A percentile compares a stretch with the other conserved stretches of the same genome.
Conservation (phyloP, 2,797 vertebrate genomes). For the Lithobates pipiens region DNA sequence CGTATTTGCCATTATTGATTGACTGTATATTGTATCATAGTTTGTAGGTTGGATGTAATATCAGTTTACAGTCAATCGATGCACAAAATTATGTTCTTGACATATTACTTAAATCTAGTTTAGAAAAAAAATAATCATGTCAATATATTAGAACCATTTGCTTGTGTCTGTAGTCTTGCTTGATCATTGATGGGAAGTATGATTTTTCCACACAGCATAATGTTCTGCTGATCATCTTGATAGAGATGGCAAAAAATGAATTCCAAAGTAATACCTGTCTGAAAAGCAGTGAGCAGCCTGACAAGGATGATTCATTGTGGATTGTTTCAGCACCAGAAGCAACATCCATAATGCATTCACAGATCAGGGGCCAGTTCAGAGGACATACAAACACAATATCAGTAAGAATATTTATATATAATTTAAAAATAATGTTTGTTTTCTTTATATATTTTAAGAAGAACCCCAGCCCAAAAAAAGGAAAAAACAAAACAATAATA, state of each 20-base stretch:
- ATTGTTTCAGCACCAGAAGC: not conserved
- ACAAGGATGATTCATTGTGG: conserved; percentile 27
- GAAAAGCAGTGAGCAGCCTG: conserved; percentile 11
- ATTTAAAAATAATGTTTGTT: no score
- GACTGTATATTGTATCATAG: not conserved
- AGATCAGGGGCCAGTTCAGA: conserved; percentile 10
- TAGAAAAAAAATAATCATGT: not conserved
- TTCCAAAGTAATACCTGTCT: not conserved
- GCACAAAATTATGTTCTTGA: not conserved
- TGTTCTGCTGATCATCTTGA: not conserved
- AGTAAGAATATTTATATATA: no score
- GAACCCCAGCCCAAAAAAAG: no score
- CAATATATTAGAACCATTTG: not conserved
- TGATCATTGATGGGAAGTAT: not conserved
- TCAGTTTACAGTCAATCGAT: not conserved
- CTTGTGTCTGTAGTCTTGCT: not conserved
- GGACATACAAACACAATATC: not conserved
- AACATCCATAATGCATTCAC: not conserved
- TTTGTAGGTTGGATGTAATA: not conserved
- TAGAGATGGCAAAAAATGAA: conserved; percentile 2
- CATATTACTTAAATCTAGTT: not conserved
- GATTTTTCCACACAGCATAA: not conserved
- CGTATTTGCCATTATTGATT: not conserved
- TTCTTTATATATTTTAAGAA: no score
- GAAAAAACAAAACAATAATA: no score